These are phyloP conservation scores for Ciconia nigra DNA, from an alignment of 2,797 vertebrate genomes.

Conservation along the genomic window DNA sequence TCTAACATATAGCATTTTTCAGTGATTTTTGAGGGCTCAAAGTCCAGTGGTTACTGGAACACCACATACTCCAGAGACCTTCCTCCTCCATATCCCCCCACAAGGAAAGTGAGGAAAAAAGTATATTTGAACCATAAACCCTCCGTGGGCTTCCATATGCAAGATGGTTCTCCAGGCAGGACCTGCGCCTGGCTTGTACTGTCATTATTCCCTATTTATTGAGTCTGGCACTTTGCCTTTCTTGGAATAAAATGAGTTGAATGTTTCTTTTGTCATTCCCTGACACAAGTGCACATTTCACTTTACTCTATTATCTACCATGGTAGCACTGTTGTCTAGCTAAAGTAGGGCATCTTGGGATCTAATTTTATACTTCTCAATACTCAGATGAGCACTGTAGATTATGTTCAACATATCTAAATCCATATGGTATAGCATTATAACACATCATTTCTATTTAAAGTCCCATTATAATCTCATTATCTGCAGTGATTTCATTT, in stretches of 20 bases:
- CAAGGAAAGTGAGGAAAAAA: neutral
- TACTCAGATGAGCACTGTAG: neutral
- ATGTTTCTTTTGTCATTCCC: neutral
- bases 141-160: neutral
- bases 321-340: neutral
- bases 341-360: slow-evolving; percentile 3
- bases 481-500: slow-evolving; percentile 17
- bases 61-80: neutral
- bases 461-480: slow-evolving; percentile 16
- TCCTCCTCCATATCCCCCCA: neutral
- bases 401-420: slow-evolving; percentile 21
- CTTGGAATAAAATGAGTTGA: neutral
- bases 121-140: neutral
- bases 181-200: neutral
- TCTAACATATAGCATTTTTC: neutral
- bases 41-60: neutral
- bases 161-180: neutral
- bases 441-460: neutral
- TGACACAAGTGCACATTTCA: neutral
- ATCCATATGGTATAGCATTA: neutral
- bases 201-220: neutral
- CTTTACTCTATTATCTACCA: neutral
- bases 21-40: neutral
- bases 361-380: slow-evolving; percentile 16
- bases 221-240: neutral